phyloP scores from a whole-genome alignment of 1,140 invertebrate genomes.

The Acromyrmex echinatior region DNA sequence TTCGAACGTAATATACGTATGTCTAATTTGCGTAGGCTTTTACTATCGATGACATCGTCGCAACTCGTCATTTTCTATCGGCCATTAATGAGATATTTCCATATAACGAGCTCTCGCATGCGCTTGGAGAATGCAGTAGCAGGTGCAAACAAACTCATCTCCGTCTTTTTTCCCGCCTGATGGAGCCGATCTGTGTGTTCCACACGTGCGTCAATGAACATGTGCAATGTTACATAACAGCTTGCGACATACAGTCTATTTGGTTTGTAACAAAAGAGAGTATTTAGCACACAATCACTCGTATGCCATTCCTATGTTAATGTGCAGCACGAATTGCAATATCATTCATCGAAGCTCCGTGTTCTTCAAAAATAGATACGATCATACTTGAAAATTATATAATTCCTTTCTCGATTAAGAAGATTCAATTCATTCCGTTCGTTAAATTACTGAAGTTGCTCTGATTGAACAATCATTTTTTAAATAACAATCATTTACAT shows the following conservation, averaged over 20 bases:
- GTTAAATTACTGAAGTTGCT: neutral
- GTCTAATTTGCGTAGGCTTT: conserved; percentile 44
- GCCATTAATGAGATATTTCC: conserved; percentile 33
- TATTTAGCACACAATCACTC: conserved; percentile 60
- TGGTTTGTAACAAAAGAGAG: conserved; percentile 65
- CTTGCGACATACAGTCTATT: conserved; percentile 69
- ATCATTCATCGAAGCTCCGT: neutral
- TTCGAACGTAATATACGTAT: neutral
- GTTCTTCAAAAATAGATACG: neutral
- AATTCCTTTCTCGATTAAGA: neutral
- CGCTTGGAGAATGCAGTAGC: conserved; percentile 35
- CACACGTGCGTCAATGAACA: conserved; percentile 57
- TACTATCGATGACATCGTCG: conserved; percentile 36
- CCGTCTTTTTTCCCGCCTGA: conserved; percentile 48
- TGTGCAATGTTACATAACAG: conserved; percentile 64
- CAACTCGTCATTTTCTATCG: conserved; percentile 28
- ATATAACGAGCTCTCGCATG: conserved; percentile 10
- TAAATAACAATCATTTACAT: no score
- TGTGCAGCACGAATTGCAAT: conserved; percentile 20
- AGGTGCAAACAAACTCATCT: conserved; percentile 47
- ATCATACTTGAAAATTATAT: neutral
- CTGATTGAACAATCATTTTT: neutral
- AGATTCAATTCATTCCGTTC: neutral
- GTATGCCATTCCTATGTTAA: conserved; percentile 63
- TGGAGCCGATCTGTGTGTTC: conserved; percentile 9